These are phyloP conservation scores for Palythoa heliodiscus DNA, from an alignment of 92 coral and sea anemone genomes.

Conservation along the genomic window DNA sequence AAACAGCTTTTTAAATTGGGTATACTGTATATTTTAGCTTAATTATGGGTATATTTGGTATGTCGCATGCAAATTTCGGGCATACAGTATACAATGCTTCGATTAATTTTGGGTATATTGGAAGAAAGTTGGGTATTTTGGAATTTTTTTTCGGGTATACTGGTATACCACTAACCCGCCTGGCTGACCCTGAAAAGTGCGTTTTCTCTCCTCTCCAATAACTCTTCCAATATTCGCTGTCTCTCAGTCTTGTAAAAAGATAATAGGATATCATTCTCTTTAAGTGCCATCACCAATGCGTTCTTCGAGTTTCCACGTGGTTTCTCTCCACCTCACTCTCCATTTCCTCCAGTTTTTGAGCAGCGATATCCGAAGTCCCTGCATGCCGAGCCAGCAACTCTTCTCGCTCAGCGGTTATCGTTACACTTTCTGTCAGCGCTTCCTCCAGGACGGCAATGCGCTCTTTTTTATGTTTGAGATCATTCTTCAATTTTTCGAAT, in stretches of 20 bases:
- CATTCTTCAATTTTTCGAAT: conserved; percentile 69
- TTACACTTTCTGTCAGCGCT: conserved; percentile 96
- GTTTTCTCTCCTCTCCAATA: conserved; percentile 80
- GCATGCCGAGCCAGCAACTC: conserved; percentile 91
- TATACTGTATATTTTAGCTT: no score
- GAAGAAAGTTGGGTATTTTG: no score
- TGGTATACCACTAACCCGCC: no score
- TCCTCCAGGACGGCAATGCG: conserved; percentile 93
- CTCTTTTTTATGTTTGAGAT: conserved; percentile 77
- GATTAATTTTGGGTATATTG: no score
- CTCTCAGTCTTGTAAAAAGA: conserved; percentile 89
- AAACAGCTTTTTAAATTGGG: no score
- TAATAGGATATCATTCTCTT: conserved; percentile 90
- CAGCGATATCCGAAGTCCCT: conserved; percentile 74
- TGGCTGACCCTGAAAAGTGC: no score
- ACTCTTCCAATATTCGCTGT: conserved; percentile 85
- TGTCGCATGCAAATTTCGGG: no score
- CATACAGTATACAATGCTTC: no score
- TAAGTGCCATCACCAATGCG: conserved; percentile 90
- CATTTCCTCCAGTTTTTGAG: conserved; percentile 83
- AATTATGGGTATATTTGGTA: no score
- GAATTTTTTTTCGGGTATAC: no score
- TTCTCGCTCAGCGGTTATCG: conserved; percentile 93
- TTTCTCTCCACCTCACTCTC: conserved; percentile 90
- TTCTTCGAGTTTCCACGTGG: conserved; percentile 94